Evolutionary conservation across 2,113 vertebrate genomes (phyloP), one percentile per base, ranked within the genome.

Genomic region (Protobothrops flavoviridis): DNA sequence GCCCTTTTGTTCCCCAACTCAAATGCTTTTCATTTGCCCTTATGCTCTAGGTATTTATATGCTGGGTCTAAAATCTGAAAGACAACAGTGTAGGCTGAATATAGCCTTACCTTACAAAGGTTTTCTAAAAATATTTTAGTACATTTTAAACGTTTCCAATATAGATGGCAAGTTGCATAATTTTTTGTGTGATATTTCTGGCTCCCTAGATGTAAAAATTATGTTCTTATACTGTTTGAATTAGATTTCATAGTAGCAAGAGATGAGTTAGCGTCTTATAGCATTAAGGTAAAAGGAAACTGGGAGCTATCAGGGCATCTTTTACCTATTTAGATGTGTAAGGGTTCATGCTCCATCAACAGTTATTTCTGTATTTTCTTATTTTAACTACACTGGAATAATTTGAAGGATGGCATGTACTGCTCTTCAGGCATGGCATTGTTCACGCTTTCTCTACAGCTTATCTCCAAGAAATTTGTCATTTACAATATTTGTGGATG

Each of bases 401-500:
- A 94, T 95, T 95, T 94, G 95, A 94, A 95, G 52, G 59, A 93
- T 94, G 88, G n/a, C 43, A 8, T 85, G 3, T 2, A 9, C 21
- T 94, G 13, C 45, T 59, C 4, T 61, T 96, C 89, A 69, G 69
- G 95, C 95, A 95, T 95, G 74, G 90, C 94, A 97, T 89, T 89
- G 29, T 86, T 96, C 23, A 87, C 0, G 90, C 93, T 95, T 24
- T 4, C 94, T 93, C 24, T n/a, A 85, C 33, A 94, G 43, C 20
- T 95, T 96, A 48, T 95, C 81, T 97, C 56, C 91, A 74, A 91
- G 89, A 95, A 33, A 93, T 96, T 91, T 55, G 50, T 92, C 33
- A 33, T 94, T 96, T 93, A 87, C 91, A 89, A 26, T 95, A 95
- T 95, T 93, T 95, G 93, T 93, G 93, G 69, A 61, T 94, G 93